Base-by-base conservation (phyloP, 2,113 vertebrate genomes). In the Plotosus lineatus region DNA sequence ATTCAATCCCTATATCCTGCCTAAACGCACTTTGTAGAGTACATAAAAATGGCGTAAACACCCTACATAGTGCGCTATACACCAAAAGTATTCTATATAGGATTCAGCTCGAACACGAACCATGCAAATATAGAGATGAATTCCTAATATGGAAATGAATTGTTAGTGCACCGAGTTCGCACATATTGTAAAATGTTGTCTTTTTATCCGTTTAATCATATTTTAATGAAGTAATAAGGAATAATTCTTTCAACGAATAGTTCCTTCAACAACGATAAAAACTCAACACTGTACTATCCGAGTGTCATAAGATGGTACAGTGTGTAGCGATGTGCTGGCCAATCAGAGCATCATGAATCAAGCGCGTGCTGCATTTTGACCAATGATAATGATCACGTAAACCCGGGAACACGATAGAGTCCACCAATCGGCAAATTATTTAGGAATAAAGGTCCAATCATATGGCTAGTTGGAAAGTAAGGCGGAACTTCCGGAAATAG, bases 131-230 rank as follows among this genome's bases (percentile, higher is more conserved):
- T 42, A 81, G 40, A 75, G 6, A 33, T 40, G 51, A 9, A 55
- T 40, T 48, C 84, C 77, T 63, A 77, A 82, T 76, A 82, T 72
- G 84, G 84, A 48, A 33, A 82, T 50, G 9, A 61, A 46, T 1
- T 9, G 9, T 31, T 23, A 4, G 23, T 31, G n/a, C 55, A 8
- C 51, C 46, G n/a, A 3, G 2, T 40, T 53, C 23, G 40, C 33
- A 31, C 50, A n/a, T 28, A 44, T 33, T 4, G 1, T 2, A 15
- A n/a, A 46, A 77, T 33, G 1, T 23, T 21, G 4, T 44, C 0
- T 48, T 31, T 28, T 21, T 6, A 15, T 4, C 3, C 38, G 4
- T n/a, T 15, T 7, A 26, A 68, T 1, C 12, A 26, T 2, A 1
- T 26, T 78, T 36, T 10, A 10, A 12, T 33, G 3, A 23, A 4